These are phyloP conservation scores for Calameuta filiformis DNA, from an alignment of 2,888 invertebrate genomes.

Conservation along the genomic window DNA sequence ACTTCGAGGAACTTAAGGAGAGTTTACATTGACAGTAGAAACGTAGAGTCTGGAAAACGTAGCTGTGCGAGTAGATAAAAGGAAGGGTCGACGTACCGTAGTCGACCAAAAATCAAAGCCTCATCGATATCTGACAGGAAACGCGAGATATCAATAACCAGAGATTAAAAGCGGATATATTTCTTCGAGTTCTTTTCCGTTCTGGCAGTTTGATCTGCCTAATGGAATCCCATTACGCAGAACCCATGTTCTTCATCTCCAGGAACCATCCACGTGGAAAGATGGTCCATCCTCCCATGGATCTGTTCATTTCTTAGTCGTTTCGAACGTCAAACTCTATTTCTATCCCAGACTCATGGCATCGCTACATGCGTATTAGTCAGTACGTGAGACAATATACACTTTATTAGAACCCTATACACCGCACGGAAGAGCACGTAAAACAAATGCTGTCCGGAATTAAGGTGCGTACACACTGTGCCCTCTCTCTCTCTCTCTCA, in stretches of 20 bases:
- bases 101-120: not conserved
- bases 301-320: not conserved
- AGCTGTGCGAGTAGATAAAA: not conserved
- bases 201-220: not conserved
- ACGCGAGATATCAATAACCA: not conserved
- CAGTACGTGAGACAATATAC: not conserved
- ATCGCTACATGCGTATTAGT: too few species aligned
- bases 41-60: not conserved
- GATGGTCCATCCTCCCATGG: not conserved
- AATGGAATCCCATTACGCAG: too few species aligned
- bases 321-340: not conserved
- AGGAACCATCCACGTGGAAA: not conserved
- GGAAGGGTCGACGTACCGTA: not conserved
- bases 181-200: not conserved
- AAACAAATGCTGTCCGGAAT: not conserved
- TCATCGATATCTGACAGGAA: not conserved
- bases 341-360: not conserved
- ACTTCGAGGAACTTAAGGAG: not conserved
- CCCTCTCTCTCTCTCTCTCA: not conserved
- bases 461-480: not conserved
- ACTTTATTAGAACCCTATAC: not conserved
- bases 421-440: not conserved
- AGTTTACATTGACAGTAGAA: not conserved
- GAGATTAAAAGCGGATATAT: not conserved
- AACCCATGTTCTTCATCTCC: not conserved